Percentiles rank a stretch among this genome's conserved stretches.
These are phyloP conservation scores for Chrysolina oricalcia DNA, from an alignment of 2,888 invertebrate species.

Conservation along the genomic window DNA sequence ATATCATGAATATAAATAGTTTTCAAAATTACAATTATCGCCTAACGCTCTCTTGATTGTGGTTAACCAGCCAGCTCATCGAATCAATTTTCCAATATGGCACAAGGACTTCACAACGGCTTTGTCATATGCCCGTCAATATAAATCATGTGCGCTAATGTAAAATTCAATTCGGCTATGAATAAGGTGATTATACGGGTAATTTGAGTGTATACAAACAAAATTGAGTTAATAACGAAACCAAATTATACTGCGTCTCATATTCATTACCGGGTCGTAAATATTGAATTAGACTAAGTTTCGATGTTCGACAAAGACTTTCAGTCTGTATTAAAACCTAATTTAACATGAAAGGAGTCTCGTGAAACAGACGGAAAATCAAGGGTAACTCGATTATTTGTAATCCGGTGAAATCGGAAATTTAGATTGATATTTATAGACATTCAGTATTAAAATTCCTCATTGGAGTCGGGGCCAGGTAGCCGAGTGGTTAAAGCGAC, in stretches of 20 bases:
- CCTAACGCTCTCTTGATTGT: neutral
- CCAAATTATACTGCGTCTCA: slow-evolving; percentile 26
- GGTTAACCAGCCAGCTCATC: neutral
- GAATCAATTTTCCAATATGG: neutral
- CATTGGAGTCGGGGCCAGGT: too few species aligned
- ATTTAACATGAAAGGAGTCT: slow-evolving; percentile 10
- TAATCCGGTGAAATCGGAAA: neutral
- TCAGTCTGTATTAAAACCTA: slow-evolving; percentile 1
- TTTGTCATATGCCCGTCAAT: slow-evolving; percentile 15
- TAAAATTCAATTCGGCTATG: slow-evolving; percentile 38
- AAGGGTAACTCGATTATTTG: slow-evolving; percentile 6
- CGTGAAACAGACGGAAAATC: neutral
- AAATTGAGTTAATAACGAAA: slow-evolving; percentile 38
- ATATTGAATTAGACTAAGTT: slow-evolving; percentile 37
- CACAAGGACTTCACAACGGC: neutral
- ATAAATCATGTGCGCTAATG: slow-evolving; percentile 28
- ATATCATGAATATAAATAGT: too few species aligned
- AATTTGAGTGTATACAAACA: slow-evolving; percentile 40
- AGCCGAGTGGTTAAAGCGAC: too few species aligned
- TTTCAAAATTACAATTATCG: too few species aligned
- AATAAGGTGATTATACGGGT: slow-evolving; percentile 42
- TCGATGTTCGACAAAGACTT: slow-evolving; percentile 31
- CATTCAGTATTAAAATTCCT: too few species aligned
- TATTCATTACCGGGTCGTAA: slow-evolving; percentile 28
- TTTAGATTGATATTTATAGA: too few species aligned